phyloP scores from a whole-genome alignment of 1,140 invertebrate genomes.

The Ctenoplectra terminalis region DNA sequence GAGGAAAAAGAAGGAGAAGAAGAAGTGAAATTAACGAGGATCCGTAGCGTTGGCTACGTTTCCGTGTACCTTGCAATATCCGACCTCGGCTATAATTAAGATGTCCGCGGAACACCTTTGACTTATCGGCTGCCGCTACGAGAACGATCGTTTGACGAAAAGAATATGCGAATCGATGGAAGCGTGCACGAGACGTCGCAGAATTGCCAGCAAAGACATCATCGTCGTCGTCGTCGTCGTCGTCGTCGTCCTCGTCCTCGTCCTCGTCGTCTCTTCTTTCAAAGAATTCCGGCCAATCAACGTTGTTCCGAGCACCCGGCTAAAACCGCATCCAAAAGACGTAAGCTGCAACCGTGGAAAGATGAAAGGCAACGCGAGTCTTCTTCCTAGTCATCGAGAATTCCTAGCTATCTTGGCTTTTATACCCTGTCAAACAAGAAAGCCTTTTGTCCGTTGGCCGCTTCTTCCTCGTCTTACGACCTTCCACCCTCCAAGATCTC shows the following conservation, averaged over 20 bases:
- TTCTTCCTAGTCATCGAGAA: slow-evolving; percentile 61
- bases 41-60: slow-evolving; percentile 56
- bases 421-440: slow-evolving; percentile 43
- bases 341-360: slow-evolving; percentile 40
- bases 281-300: slow-evolving; percentile 62
- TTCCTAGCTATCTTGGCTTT: slow-evolving; percentile 48
- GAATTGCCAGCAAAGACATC: slow-evolving; percentile 34
- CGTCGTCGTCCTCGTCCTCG: not conserved
- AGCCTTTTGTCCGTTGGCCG: slow-evolving; percentile 41
- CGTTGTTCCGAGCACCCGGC: slow-evolving; percentile 43
- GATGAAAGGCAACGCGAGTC: slow-evolving; percentile 58
- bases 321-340: slow-evolving; percentile 31
- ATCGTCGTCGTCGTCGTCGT: slow-evolving; percentile 14
- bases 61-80: slow-evolving; percentile 67
- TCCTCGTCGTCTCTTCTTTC: slow-evolving; percentile 43
- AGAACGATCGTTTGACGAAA: slow-evolving; percentile 15
- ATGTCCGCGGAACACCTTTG: slow-evolving; percentile 67
- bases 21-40: slow-evolving; percentile 54
- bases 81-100: slow-evolving; percentile 69
- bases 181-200: slow-evolving; percentile 30
- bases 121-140: slow-evolving; percentile 62
- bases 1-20: not conserved
- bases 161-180: slow-evolving; percentile 43
- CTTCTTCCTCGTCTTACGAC: slow-evolving; percentile 44
- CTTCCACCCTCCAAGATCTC: not conserved